Base-by-base conservation (phyloP, 2,888 invertebrate species). In the Pollenia griseotomentosa region DNA sequence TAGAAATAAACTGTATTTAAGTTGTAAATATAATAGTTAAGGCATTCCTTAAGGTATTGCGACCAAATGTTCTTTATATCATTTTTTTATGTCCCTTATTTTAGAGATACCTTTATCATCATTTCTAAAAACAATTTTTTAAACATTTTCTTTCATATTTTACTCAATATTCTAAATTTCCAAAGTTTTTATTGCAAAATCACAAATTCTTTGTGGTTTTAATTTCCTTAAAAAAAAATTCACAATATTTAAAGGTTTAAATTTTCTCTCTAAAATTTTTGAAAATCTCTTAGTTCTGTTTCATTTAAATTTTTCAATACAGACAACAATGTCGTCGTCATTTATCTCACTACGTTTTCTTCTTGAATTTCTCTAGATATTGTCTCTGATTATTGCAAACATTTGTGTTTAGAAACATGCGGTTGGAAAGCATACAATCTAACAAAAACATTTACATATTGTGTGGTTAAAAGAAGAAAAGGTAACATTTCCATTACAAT, bases 391-490 rank as follows among this genome's bases (percentile, higher is more conserved):
- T 86, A 73, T 66, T 61, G 78, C 61, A 85, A 65, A 80, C 61
- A 70, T 80, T 74, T 71, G 51, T 65, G 78, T 83, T 81, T 75
- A 59, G 53, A 81, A 85, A 73, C 77, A 78, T 86, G 82, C 68
- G 77, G 82, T 82, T 81, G 66, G 68, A 19, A 55, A 66, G 68
- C 23, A 51, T 53, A 55, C 48, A 61, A 65, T 16, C 61, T 33
- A 70, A 53, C 71, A 23, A 33, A 6, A 77, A 78, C 73, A 82
- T 85, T 85, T 86, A 82, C 78, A 82, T 83, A 70, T 79, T 86
- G 78, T 83, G 79, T 33, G 33, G 33, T 33, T 79, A 23, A 61
- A 55, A 19, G 57, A 74, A 70, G 74, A 65, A 70, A 78, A 70
- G 74, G 73, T 86, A 86, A 68, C 66, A 78, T 65, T 44, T 40